Evolutionary conservation across 2,888 invertebrate species (phyloP).

Genomic region (Saturnia pavonia): DNA sequence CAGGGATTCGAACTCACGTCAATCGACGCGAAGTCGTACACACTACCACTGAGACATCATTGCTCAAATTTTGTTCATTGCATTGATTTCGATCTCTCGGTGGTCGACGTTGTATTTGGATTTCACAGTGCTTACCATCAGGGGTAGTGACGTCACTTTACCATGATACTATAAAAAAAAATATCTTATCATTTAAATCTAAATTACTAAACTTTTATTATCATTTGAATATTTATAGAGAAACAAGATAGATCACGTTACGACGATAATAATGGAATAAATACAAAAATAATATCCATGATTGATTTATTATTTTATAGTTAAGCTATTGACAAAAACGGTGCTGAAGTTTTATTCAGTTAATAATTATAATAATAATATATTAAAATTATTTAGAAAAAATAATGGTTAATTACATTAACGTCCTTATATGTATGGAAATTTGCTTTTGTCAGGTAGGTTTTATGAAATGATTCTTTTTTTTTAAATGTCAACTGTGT

Average conservation of each 20-base stretch:
- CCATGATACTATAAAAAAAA: not conserved
- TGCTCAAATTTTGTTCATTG: too few species aligned
- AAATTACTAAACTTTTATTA: not conserved
- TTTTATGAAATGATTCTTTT: too few species aligned
- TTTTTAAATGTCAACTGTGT: too few species aligned
- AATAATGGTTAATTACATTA: not conserved
- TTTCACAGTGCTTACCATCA: too few species aligned
- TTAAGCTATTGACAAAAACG: not conserved
- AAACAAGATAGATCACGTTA: constrained; percentile 26
- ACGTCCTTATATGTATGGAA: not conserved
- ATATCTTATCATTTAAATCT: not conserved
- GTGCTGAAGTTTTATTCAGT: not conserved
- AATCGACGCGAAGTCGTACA: too few species aligned
- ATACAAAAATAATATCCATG: constrained; percentile 24
- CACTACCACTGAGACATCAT: too few species aligned
- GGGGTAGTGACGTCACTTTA: too few species aligned
- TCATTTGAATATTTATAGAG: not conserved
- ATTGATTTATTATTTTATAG: not conserved
- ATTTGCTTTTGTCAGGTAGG: not conserved
- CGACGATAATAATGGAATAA: constrained; percentile 29
- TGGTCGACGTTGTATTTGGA: too few species aligned
- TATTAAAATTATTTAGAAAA: not conserved
- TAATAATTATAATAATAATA: not conserved
- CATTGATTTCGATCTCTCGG: too few species aligned
- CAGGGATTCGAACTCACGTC: too few species aligned